Evolutionary conservation across 2,113 vertebrate species (phyloP).

Genomic region (Corythornis madagascariensis): DNA sequence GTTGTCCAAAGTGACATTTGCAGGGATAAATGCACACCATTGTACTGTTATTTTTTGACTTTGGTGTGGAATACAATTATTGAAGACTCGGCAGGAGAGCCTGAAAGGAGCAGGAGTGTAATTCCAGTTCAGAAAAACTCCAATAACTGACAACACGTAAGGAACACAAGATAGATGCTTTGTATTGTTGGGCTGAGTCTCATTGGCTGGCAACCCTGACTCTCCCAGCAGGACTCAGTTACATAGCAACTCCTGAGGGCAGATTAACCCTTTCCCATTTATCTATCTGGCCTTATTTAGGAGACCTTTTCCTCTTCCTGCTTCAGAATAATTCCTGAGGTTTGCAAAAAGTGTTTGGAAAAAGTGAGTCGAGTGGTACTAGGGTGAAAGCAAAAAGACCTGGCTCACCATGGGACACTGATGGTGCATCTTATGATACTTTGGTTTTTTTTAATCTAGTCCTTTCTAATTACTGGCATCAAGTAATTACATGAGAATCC

Average conservation of each 20-base stretch:
- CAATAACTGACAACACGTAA: conserved; percentile 36
- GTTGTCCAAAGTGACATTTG: neutral
- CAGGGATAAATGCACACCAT: neutral
- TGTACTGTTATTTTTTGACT: conserved; percentile 21
- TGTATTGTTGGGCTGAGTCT: conserved; percentile 16
- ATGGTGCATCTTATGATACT: neutral
- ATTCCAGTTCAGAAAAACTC: conserved; percentile 58
- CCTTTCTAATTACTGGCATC: neutral
- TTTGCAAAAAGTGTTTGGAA: neutral
- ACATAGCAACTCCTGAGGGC: conserved; percentile 48
- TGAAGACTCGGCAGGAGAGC: conserved; percentile 21
- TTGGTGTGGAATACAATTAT: conserved; percentile 43
- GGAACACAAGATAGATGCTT: conserved; percentile 56
- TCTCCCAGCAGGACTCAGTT: conserved; percentile 51
- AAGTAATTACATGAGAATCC: neutral
- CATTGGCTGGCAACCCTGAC: conserved; percentile 38
- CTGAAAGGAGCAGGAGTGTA: conserved; percentile 46
- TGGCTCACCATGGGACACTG: neutral
- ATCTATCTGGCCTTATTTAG: neutral
- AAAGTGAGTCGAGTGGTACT: neutral
- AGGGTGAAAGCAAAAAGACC: neutral
- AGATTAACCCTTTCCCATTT: conserved; percentile 52
- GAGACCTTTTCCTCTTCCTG: neutral
- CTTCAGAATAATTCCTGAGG: neutral
- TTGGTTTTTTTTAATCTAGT: neutral